Base-by-base conservation (phyloP, 2,888 invertebrate species). In the Xiphydria camelus region DNA sequence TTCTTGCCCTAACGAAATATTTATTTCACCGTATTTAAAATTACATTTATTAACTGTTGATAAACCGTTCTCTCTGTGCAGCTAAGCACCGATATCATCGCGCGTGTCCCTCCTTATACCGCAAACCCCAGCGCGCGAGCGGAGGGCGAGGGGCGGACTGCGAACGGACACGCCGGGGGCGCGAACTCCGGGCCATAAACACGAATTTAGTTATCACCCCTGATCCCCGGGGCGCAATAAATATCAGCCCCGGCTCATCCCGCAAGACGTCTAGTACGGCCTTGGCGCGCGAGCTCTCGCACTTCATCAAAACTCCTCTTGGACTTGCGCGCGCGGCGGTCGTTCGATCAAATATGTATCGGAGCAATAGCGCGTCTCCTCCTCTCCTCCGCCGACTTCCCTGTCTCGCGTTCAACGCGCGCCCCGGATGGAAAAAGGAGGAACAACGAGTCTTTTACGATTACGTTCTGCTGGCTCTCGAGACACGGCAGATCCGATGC, bases 161-260 rank as follows among this genome's bases (percentile, higher is more conserved):
- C 23, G 23, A 23, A 29, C 12, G 29, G 12, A 14, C 12, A 15
- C 12, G 6, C 2, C 14, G 14, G 45, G 47, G 41, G 47, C 41
- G 50, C 50, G 41, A 55, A 53, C 53, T 53, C 49, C 39, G 44
- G 47, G 45, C 47, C 51, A 59, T 61, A 59, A 61, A 56, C 51
- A 68, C 59, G 69, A 69, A 65, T 69, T 69, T 68, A 70, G 68
- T 70, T 68, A 64, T 64, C 66, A 56, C 56, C 53, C 48, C 55
- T 45, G 52, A 53, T 66, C 69, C 61, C 69, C 40, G 26, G 65
- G 55, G 70, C 50, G 52, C 49, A 61, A 69, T 69, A 69, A 69
- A 69, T 69, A 68, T 66, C 63, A 41, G 34, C 12, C 17, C 15
- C 14, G 46, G 55, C 47, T 45, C 41, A 50, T 47, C 58, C 49